phyloP scores from a whole-genome alignment of 2,113 vertebrate genomes.

The Petrocephalus microphthalmus region DNA sequence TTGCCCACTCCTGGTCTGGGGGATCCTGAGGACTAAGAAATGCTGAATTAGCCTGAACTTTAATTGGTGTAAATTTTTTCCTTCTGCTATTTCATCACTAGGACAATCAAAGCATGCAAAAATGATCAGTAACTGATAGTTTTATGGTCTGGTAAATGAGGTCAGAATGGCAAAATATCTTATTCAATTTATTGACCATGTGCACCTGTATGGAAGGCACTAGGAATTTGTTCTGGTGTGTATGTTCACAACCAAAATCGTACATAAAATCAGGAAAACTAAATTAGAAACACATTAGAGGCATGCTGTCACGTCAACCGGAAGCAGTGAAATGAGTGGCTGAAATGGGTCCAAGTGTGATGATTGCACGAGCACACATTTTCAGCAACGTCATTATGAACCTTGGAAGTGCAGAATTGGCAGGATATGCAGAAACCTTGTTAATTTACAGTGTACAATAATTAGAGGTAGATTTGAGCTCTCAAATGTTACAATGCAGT shows the following conservation, averaged over 20 bases:
- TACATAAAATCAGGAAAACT: background rate
- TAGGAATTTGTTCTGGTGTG: background rate
- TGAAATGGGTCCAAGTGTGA: too few species aligned
- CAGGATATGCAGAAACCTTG: background rate
- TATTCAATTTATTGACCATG: background rate
- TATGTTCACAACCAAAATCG: background rate
- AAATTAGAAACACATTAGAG: too few species aligned
- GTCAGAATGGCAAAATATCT: background rate
- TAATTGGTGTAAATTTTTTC: background rate
- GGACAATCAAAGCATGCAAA: too few species aligned
- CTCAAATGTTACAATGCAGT: background rate
- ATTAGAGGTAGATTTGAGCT: background rate
- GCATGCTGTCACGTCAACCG: too few species aligned
- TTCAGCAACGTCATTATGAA: background rate
- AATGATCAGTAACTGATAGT: background rate
- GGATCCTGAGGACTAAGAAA: background rate
- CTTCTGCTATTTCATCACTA: background rate
- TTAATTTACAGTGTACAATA: background rate
- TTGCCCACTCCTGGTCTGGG: too few species aligned
- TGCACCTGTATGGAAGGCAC: background rate
- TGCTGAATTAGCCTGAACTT: background rate
- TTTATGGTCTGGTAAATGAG: background rate
- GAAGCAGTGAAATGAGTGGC: too few species aligned
- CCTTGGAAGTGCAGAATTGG: background rate
- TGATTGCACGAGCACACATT: background rate